Percentiles rank a stretch among this genome's conserved stretches.
Evolutionary conservation across 2,113 vertebrate species (phyloP).

Genomic region (Lasiurus borealis): DNA sequence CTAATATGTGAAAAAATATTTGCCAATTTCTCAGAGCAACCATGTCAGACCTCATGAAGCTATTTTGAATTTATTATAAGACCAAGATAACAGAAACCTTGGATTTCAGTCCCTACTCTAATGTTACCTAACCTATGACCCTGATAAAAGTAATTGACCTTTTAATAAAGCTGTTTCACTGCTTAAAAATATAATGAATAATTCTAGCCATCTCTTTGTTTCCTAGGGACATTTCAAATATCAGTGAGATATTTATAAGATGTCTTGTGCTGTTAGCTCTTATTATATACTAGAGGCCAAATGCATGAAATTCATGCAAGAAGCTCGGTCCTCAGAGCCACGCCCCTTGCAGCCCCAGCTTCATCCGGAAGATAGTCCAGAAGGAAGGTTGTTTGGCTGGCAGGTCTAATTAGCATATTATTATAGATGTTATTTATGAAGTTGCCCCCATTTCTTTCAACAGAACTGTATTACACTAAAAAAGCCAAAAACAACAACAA

Average conservation of each 20-base stretch:
- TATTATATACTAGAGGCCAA: background rate
- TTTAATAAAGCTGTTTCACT: background rate
- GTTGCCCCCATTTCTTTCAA: background rate
- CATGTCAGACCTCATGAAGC: background rate
- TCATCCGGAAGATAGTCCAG: too few species aligned
- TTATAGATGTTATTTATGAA: background rate
- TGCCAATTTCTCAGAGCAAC: background rate
- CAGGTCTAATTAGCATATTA: background rate
- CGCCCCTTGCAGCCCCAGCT: too few species aligned
- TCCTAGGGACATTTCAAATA: background rate
- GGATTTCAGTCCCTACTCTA: background rate
- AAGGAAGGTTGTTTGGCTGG: too few species aligned
- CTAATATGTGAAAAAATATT: conserved; percentile 7
- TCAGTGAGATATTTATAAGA: background rate
- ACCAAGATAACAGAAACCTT: background rate
- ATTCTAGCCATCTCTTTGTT: background rate
- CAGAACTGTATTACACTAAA: background rate
- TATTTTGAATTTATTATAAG: background rate
- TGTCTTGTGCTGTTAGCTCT: background rate
- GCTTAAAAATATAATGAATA: background rate
- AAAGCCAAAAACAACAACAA: background rate
- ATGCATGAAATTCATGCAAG: too few species aligned
- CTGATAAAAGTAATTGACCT: background rate
- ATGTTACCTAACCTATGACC: background rate
- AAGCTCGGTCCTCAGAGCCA: too few species aligned